A percentile compares a stretch with the other conserved stretches of the same genome.
These are phyloP conservation scores for Simalia tracyae DNA, from an alignment of 2,797 vertebrate genomes.

Conservation along the genomic window DNA sequence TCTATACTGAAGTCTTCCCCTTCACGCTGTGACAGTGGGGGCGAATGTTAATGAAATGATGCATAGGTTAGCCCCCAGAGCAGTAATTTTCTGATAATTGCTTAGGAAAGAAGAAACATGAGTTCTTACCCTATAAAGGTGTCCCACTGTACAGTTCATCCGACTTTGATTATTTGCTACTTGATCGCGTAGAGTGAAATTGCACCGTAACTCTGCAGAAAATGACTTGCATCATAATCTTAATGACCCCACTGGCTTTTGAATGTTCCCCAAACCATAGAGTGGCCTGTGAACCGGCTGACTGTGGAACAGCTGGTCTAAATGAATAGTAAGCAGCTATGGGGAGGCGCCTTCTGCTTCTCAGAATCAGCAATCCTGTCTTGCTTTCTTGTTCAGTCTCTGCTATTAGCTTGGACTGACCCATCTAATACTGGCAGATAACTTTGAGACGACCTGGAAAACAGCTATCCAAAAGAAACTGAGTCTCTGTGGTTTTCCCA, in stretches of 20 bases:
- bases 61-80: conserved; percentile 10
- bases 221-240: neutral
- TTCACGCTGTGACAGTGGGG: conserved; percentile 26
- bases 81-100: conserved; percentile 54
- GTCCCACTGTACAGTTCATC: neutral
- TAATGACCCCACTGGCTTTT: neutral
- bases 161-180: conserved; percentile 15
- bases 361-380: neutral
- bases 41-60: conserved; percentile 20
- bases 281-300: neutral
- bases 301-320: neutral
- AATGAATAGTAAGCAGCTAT: neutral
- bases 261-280: neutral
- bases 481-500: too few relatives aligned
- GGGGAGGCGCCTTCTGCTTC: neutral
- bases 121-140: neutral
- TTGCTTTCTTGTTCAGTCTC: neutral
- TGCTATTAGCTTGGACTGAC: neutral
- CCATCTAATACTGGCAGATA: too few relatives aligned
- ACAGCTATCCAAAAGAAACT: too few relatives aligned
- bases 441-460: too few relatives aligned
- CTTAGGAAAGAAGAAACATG: conserved; percentile 22
- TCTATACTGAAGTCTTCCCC: conserved; percentile 13
- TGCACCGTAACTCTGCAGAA: neutral
- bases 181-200: neutral